Evolutionary conservation across 2,888 invertebrate genomes (phyloP).

Genomic region (Trissoscelio sp.): DNA sequence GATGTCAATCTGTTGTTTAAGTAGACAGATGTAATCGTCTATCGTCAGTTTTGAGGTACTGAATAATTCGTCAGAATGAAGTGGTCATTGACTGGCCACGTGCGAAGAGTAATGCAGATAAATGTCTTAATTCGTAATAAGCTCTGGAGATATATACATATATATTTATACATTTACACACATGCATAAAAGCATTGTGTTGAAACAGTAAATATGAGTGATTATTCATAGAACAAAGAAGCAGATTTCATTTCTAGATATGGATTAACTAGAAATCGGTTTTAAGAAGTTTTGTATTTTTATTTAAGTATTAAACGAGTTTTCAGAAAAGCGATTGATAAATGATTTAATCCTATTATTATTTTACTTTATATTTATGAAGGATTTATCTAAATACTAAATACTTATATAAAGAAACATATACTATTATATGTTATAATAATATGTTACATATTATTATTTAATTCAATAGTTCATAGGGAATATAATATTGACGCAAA

Average conservation of each 20-base stretch:
- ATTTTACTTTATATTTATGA: too few species aligned
- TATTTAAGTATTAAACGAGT: too few species aligned
- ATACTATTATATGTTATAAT: too few species aligned
- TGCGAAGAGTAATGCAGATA: constrained; percentile 30
- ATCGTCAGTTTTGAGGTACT: constrained; percentile 9
- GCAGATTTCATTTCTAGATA: constrained; percentile 4
- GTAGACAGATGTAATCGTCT: constrained; percentile 16
- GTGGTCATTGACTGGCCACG: constrained; percentile 64
- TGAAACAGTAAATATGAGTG: constrained; percentile 1
- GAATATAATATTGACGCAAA: too few species aligned
- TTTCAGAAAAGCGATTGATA: too few species aligned
- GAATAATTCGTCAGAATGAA: constrained; percentile 44
- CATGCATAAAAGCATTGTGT: constrained; percentile 1
- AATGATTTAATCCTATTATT: too few species aligned
- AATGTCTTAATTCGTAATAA: constrained; percentile 59
- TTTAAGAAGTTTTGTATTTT: too few species aligned
- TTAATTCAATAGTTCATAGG: too few species aligned
- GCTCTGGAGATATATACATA: constrained; percentile 18
- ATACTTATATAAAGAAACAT: too few species aligned
- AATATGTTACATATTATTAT: too few species aligned
- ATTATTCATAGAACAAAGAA: constrained; percentile 35
- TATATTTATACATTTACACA: not conserved
- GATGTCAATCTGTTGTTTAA: too few species aligned
- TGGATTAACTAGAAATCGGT: not conserved
- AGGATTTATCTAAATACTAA: too few species aligned